Conservation (phyloP, 2,113 vertebrate genomes). For the Anhinga rufa region DNA sequence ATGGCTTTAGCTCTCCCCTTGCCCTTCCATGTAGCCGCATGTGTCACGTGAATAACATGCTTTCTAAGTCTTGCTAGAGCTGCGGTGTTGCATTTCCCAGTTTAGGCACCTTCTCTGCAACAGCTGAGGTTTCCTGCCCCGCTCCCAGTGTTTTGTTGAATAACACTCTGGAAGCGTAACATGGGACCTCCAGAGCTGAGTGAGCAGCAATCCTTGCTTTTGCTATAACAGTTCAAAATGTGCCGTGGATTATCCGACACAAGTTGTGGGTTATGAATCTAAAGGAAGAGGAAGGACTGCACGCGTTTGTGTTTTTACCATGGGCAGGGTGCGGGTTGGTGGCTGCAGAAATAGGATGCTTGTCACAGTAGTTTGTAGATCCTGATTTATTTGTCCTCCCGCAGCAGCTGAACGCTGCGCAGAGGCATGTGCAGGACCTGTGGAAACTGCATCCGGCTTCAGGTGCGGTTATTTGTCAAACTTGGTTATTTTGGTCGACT, state of each 20-base stretch:
- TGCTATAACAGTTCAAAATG: not conserved
- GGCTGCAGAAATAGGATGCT: not conserved
- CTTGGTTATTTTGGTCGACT: not conserved
- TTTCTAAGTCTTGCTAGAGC: not conserved
- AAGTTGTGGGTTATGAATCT: not conserved
- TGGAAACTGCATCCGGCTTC: not conserved
- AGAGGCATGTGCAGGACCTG: not conserved
- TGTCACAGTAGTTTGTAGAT: not conserved
- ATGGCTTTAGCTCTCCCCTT: not conserved
- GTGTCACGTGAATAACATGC: rapidly evolving
- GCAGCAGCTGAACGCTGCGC: rapidly evolving
- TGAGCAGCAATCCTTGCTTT: not conserved
- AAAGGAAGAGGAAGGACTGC: not conserved
- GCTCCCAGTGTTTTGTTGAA: not conserved
- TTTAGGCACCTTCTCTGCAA: not conserved
- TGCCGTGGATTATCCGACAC: rapidly evolving
- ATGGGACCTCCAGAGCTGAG: not conserved
- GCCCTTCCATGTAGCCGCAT: rapidly evolving
- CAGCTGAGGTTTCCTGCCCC: not conserved
- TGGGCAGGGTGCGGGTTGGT: not conserved
- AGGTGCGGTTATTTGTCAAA: not conserved
- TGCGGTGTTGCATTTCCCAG: not conserved
- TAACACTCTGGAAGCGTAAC: not conserved
- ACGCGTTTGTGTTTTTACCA: rapidly evolving
- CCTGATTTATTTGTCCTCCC: not conserved